A percentile compares a stretch with the other conserved stretches of the same genome.
Conservation (phyloP, 2,797 vertebrate species). For the Pristis pectinata region DNA sequence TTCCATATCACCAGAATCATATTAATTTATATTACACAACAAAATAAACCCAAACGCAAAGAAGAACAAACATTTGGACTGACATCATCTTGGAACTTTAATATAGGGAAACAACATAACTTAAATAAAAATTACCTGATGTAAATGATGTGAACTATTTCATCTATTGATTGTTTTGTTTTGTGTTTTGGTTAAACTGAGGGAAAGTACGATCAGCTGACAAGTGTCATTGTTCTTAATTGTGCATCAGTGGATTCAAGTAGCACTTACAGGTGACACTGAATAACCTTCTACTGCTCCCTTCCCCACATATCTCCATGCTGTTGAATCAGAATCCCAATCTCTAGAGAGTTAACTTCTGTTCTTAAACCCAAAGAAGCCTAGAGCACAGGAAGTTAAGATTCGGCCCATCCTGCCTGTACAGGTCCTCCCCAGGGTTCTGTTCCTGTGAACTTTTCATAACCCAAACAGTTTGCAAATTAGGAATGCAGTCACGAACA, state of each 20-base stretch:
- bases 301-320: no score
- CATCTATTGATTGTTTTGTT: neutral
- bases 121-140: neutral
- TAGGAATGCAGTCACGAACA: no score
- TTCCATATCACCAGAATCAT: neutral
- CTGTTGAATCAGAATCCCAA: no score
- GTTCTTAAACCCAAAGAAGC: neutral
- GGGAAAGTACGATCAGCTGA: neutral
- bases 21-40: neutral
- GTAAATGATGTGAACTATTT: neutral
- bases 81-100: neutral
- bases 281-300: no score
- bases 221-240: neutral
- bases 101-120: neutral
- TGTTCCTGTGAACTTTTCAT: no score
- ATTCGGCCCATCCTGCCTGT: no score
- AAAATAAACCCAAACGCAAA: neutral
- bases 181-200: neutral
- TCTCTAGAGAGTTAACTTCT: neutral
- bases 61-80: neutral
- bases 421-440: no score
- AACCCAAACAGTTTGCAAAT: no score
- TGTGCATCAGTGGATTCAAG: no score
- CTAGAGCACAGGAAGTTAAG: neutral
- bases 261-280: no score